A percentile compares a stretch with the other conserved stretches of the same genome.
phyloP scores from a whole-genome alignment of 2,888 invertebrate species.

The Adineta ricciae region DNA sequence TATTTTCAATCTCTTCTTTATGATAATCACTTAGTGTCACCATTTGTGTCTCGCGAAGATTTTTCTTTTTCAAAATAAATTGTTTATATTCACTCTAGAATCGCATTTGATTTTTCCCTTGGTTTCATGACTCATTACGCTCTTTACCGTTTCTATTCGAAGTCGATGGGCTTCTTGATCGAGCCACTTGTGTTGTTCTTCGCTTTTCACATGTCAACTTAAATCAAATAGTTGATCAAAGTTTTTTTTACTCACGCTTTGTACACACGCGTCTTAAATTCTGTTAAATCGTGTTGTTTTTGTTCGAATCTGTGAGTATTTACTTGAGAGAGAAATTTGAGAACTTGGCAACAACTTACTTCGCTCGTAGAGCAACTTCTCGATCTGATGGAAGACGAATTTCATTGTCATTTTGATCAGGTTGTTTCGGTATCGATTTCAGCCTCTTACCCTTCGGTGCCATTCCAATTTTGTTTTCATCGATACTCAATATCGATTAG shows the following conservation, averaged over 20 bases:
- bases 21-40: slow-evolving; percentile 49
- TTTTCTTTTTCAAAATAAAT: slow-evolving; percentile 49
- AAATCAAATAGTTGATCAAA: background rate
- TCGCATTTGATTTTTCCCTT: slow-evolving; percentile 34
- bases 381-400: slow-evolving; percentile 42
- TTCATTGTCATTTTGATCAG: slow-evolving; percentile 40
- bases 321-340: background rate
- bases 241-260: background rate
- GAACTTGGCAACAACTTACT: slow-evolving; percentile 38
- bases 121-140: background rate
- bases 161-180: slow-evolving; percentile 47
- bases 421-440: slow-evolving; percentile 39
- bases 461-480: slow-evolving; percentile 36
- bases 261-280: background rate
- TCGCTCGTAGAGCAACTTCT: slow-evolving; percentile 42
- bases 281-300: background rate
- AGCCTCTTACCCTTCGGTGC: slow-evolving; percentile 38
- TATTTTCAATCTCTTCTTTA: slow-evolving; percentile 45
- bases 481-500: background rate
- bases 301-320: background rate
- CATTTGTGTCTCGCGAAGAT: slow-evolving; percentile 46
- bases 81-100: slow-evolving; percentile 49
- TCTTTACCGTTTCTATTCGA: slow-evolving; percentile 47
- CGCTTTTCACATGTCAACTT: slow-evolving; percentile 35
- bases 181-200: slow-evolving; percentile 48